phyloP scores from a whole-genome alignment of 1,140 invertebrate genomes.

The Popillia japonica region DNA sequence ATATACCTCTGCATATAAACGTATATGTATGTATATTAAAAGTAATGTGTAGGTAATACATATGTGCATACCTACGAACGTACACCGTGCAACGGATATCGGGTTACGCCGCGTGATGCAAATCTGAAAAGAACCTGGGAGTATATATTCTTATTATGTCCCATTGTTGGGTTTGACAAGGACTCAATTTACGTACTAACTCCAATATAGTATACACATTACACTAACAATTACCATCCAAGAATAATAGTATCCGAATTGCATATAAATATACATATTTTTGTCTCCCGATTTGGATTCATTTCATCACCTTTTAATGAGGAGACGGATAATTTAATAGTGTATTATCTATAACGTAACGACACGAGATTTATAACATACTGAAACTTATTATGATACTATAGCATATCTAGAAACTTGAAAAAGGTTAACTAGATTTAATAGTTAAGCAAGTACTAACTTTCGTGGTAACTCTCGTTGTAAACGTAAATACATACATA shows the following conservation, averaged over 20 bases:
- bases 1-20: neutral
- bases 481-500: too few relatives aligned
- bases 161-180: conserved; percentile 32
- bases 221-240: neutral
- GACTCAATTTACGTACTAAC: conserved; percentile 33
- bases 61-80: neutral
- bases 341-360: too few relatives aligned
- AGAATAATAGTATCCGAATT: conserved; percentile 17
- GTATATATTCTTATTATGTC: conserved; percentile 34
- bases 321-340: neutral
- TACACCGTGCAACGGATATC: neutral
- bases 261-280: neutral
- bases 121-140: conserved; percentile 9
- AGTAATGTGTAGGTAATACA: too few relatives aligned
- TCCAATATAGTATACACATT: conserved; percentile 3
- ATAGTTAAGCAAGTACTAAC: too few relatives aligned
- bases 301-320: conserved; percentile 28
- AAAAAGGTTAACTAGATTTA: too few relatives aligned
- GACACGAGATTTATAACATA: too few relatives aligned
- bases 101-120: conserved; percentile 16
- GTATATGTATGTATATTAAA: too few relatives aligned
- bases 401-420: too few relatives aligned
- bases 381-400: too few relatives aligned
- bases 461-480: too few relatives aligned
- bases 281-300: neutral